These are phyloP conservation scores for Drosophila anomelani DNA, from an alignment of 2,888 invertebrate genomes.

Conservation along the genomic window DNA sequence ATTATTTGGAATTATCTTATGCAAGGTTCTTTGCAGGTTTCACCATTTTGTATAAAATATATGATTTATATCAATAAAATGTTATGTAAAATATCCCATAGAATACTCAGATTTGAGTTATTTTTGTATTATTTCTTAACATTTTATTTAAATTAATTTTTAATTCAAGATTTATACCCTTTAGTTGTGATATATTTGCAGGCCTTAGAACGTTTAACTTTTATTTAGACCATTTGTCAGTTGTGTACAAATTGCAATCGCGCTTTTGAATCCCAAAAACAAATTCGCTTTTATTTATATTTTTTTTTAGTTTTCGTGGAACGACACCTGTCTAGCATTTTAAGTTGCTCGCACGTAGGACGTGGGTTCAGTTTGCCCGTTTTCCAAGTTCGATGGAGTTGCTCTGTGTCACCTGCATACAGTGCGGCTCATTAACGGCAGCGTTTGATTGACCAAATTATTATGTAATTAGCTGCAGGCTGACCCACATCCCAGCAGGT, in stretches of 20 bases:
- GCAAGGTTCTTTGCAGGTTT: not conserved
- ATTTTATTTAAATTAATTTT: not conserved
- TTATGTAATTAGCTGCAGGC: constrained; percentile 81
- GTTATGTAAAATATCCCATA: too few species aligned
- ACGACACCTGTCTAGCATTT: constrained; percentile 74
- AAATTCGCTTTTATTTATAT: constrained; percentile 27
- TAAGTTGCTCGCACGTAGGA: constrained; percentile 62
- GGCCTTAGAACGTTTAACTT: constrained; percentile 8
- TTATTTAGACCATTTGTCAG: constrained; percentile 66
- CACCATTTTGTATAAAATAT: not conserved
- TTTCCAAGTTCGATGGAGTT: constrained; percentile 34
- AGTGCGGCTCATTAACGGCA: constrained; percentile 76
- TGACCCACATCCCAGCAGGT: constrained; percentile 67
- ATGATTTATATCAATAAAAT: too few species aligned
- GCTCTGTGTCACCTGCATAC: constrained; percentile 61
- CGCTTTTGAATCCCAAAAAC: constrained; percentile 62
- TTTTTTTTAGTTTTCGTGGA: constrained; percentile 26
- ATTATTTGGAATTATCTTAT: not conserved
- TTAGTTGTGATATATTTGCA: not conserved
- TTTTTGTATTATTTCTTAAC: not conserved
- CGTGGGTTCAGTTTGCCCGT: constrained; percentile 40
- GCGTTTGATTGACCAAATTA: constrained; percentile 81
- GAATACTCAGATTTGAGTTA: not conserved
- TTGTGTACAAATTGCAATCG: constrained; percentile 71
- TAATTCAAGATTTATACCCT: not conserved